Evolutionary conservation across 35 echinoderm and acorn worm species (phyloP).

Genomic region (Apostichopus parvimensis): DNA sequence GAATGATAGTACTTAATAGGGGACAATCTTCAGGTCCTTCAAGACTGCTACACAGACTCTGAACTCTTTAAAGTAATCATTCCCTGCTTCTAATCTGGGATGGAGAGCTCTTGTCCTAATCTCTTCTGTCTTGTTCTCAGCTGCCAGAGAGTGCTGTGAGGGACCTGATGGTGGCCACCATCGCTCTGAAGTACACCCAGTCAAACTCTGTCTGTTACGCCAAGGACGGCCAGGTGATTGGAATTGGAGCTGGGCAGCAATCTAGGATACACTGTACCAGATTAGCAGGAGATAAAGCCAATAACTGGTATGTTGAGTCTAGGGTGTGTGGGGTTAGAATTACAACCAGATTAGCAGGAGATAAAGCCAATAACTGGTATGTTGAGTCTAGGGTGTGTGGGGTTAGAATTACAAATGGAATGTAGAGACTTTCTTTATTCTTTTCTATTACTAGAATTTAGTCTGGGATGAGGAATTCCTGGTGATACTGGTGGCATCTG

Average conservation of each 20-base stretch:
- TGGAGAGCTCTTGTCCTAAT: no score
- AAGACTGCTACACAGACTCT: no score
- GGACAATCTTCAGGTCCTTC: no score
- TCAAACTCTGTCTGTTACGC: conserved; percentile 95
- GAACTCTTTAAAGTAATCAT: no score
- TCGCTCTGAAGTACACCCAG: conserved; percentile 95
- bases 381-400: background rate
- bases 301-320: conserved; percentile 76
- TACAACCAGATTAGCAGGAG: conserved; percentile 80
- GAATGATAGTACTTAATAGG: no score
- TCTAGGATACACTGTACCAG: conserved; percentile 96
- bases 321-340: background rate
- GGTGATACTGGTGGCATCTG: no score
- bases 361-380: conserved; percentile 98
- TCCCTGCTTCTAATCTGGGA: no score
- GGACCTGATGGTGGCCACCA: conserved; percentile 91
- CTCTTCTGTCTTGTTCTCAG: conserved; percentile 7
- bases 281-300: conserved; percentile 94
- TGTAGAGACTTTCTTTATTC: no score
- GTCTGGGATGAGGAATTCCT: no score
- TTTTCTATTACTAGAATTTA: no score
- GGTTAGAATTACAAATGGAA: no score
- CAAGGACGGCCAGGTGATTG: conserved; percentile 87
- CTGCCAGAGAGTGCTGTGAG: conserved; percentile 74
- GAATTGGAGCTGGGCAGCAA: conserved; percentile 94